Base-by-base conservation (phyloP, 1,140 invertebrate genomes). In the Zaprionus davidi region DNA sequence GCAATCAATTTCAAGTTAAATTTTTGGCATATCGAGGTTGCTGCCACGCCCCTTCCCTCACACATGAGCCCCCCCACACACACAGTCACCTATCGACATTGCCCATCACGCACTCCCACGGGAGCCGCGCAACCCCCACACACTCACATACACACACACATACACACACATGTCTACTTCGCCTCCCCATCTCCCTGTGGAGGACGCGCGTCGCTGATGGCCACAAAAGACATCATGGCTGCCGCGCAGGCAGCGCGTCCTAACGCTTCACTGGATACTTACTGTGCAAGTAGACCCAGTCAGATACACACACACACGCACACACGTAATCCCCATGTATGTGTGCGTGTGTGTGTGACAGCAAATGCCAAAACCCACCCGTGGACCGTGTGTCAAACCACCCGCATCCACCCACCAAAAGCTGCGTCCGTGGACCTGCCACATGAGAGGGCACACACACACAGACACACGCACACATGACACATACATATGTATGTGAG, bases 201-300 rank as follows among this genome's bases (percentile, higher is more conserved):
- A 71, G 82, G 53, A 76, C 57, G 78, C 74, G 69, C 75, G 53
- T 81, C 66, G 78, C 82, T 81, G 83, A 87, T 87, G 83, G 83
- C 83, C 83, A 87, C 83, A 87, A 88, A 87, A 87, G 83, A 88
- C 83, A 86, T 87, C 83, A 86, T 86, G 83, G 83, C 83, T 86
- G 83, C 83, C 83, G 77, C 65, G 53, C 51, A 78, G 76, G 55
- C 75, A 78, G 74, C 77, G 77, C 77, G 80, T 86, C 79, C 82
- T 87, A 86, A 88, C 84, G 83, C 84, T 86, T 86, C 83, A 86
- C 83, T 86, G 83, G 83, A 86, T 86, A 86, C 83, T 88, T 79
- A 77, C 83, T 86, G 83, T 86, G 80, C 77, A 83, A 86, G 83
- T 86, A 86, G 84, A 86, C 80, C 80, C 84, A 86, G 87, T 88